A percentile compares a stretch with the other conserved stretches of the same genome.
These are phyloP conservation scores for Eulithis testata DNA, from an alignment of 2,888 invertebrate species.

Conservation along the genomic window DNA sequence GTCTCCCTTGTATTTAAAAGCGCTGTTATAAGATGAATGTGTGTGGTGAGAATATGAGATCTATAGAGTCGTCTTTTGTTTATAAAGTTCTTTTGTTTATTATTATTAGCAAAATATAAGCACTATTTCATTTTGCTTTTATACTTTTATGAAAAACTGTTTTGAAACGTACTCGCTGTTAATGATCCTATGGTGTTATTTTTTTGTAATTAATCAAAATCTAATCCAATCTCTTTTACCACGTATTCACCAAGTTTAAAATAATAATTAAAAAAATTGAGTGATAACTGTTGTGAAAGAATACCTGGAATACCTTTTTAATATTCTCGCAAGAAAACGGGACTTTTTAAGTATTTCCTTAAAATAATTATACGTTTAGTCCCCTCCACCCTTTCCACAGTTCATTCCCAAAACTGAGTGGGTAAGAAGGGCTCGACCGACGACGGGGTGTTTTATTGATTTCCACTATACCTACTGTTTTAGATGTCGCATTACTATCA, in stretches of 20 bases:
- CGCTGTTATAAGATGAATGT: slow-evolving; percentile 67
- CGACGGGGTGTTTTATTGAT: slow-evolving; percentile 68
- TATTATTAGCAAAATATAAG: no score
- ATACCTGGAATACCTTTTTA: no score
- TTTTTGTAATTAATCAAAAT: no score
- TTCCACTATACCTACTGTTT: slow-evolving; percentile 66
- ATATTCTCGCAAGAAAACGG: no score
- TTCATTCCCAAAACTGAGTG: slow-evolving; percentile 59
- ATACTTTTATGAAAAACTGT: no score
- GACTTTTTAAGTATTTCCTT: not conserved
- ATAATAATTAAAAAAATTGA: no score
- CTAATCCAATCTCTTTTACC: no score
- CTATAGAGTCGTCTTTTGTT: slow-evolving; percentile 44
- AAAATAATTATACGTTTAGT: not conserved
- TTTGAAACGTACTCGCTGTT: no score
- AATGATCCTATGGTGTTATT: no score
- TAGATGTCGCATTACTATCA: slow-evolving; percentile 45
- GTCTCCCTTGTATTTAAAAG: slow-evolving; percentile 74
- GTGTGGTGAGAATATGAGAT: slow-evolving; percentile 50
- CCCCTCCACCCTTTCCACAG: slow-evolving; percentile 27
- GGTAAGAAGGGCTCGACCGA: slow-evolving; percentile 63
- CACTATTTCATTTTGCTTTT: no score
- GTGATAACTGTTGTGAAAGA: not conserved
- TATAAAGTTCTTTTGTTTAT: not conserved
- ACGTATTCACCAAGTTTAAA: no score